These are phyloP conservation scores for Python bivittatus DNA, from an alignment of 2,113 vertebrate species.

Conservation along the genomic window DNA sequence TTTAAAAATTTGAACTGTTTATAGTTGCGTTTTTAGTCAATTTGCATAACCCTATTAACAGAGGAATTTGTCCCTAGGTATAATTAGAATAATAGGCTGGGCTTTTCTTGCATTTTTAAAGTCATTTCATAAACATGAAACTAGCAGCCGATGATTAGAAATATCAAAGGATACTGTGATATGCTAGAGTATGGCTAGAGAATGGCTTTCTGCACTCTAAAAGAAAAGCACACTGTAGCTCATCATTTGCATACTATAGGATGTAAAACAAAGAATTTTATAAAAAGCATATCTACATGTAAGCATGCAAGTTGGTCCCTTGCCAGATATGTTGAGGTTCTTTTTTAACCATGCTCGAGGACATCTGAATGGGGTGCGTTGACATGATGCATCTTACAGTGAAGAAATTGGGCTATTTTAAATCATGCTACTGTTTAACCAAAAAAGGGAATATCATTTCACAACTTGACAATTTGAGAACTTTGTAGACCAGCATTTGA, in stretches of 20 bases:
- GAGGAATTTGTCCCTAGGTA: constrained; percentile 30
- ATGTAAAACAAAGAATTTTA: constrained; percentile 27
- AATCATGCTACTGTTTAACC: constrained; percentile 60
- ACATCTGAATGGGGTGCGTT: background rate
- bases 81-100: constrained; percentile 38
- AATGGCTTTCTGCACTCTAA: constrained; percentile 42
- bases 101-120: constrained; percentile 39
- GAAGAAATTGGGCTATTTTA: constrained; percentile 59
- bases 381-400: constrained; percentile 38
- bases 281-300: constrained; percentile 28
- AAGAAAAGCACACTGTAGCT: constrained; percentile 20
- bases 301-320: constrained; percentile 25
- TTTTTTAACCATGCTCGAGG: background rate
- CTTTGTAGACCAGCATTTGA: constrained; percentile 83
- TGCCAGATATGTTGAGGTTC: background rate
- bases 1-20: constrained; percentile 18
- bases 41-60: constrained; percentile 47
- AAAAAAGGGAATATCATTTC: constrained; percentile 73
- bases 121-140: constrained; percentile 52
- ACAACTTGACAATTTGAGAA: constrained; percentile 79
- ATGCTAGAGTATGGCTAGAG: constrained; percentile 34
- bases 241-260: constrained; percentile 30
- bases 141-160: constrained; percentile 24
- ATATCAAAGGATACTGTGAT: constrained; percentile 20
- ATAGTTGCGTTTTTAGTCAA: constrained; percentile 43